Evolutionary conservation across 2,113 vertebrate genomes (phyloP).

Genomic region (Pteronura brasiliensis): DNA sequence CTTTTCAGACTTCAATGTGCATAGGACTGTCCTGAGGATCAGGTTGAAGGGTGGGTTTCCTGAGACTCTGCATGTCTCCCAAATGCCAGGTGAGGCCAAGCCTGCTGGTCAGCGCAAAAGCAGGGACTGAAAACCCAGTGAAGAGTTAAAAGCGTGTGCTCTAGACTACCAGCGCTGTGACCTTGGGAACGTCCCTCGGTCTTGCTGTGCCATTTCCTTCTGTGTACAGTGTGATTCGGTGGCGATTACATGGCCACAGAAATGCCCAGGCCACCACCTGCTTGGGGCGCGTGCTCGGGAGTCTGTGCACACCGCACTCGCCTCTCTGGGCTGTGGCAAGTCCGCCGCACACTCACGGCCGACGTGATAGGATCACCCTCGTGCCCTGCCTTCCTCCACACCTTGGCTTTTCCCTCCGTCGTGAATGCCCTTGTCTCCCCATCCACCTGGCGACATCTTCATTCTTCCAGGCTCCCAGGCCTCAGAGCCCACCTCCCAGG

Average conservation of each 20-base stretch:
- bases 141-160: not conserved
- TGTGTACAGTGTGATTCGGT: not conserved
- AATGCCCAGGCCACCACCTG: accelerated
- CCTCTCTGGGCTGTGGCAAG: too few species aligned
- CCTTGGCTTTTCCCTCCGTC: not conserved
- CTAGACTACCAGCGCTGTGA: not conserved
- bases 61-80: not conserved
- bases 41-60: not conserved
- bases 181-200: not conserved
- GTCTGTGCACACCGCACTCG: accelerated
- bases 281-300: accelerated
- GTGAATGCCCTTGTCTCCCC: not conserved
- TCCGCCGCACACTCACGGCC: accelerated
- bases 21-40: not conserved
- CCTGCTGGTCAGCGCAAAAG: not conserved
- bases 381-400: not conserved
- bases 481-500: not conserved
- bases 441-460: not conserved
- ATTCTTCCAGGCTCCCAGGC: not conserved
- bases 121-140: not conserved
- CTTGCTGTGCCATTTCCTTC: not conserved
- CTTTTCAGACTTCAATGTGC: not conserved
- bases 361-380: not conserved
- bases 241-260: not conserved
- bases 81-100: not conserved